Conservation (phyloP, 92 coral and sea anemone species). For the Meandrina meandrites region DNA sequence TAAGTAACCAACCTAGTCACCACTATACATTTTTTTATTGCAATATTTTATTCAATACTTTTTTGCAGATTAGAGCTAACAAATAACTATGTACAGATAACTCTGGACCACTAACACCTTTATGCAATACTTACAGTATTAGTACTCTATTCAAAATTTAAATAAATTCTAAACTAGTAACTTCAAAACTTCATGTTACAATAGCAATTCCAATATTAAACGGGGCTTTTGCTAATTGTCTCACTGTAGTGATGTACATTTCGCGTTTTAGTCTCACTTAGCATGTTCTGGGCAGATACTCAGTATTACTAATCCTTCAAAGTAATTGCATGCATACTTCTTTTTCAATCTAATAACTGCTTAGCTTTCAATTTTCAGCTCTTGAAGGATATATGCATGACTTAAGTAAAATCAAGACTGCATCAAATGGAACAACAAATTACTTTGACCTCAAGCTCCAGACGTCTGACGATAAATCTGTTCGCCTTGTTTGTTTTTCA, state of each 20-base stretch:
- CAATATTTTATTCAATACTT: conserved; percentile 20
- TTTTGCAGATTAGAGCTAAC: conserved; percentile 22
- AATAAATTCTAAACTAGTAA: conserved; percentile 29
- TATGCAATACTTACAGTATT: conserved; percentile 32
- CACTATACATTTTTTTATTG: too few relatives aligned
- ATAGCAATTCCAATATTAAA: conserved; percentile 13
- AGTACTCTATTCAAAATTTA: conserved; percentile 26
- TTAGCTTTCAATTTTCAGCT: conserved; percentile 29
- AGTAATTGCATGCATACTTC: conserved; percentile 7
- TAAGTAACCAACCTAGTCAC: background rate
- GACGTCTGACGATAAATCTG: conserved; percentile 37
- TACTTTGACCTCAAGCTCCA: conserved; percentile 46
- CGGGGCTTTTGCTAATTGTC: background rate
- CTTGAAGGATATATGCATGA: conserved; percentile 42
- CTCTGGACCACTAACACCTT: conserved; percentile 34
- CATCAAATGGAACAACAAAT: conserved; percentile 41
- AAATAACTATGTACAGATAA: conserved; percentile 19
- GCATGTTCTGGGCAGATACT: conserved; percentile 3
- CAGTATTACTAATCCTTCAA: conserved; percentile 18
- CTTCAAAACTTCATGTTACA: conserved; percentile 30
- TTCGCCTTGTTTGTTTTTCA: conserved; percentile 40
- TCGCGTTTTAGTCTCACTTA: conserved; percentile 2
- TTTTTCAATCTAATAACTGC: conserved; percentile 24
- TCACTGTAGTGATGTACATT: conserved; percentile 14
- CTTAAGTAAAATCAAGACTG: conserved; percentile 39